Percentiles rank a stretch among this genome's conserved stretches.
These are phyloP conservation scores for Tauraco hartlaubi DNA, from an alignment of 2,797 vertebrate species.

Conservation along the genomic window DNA sequence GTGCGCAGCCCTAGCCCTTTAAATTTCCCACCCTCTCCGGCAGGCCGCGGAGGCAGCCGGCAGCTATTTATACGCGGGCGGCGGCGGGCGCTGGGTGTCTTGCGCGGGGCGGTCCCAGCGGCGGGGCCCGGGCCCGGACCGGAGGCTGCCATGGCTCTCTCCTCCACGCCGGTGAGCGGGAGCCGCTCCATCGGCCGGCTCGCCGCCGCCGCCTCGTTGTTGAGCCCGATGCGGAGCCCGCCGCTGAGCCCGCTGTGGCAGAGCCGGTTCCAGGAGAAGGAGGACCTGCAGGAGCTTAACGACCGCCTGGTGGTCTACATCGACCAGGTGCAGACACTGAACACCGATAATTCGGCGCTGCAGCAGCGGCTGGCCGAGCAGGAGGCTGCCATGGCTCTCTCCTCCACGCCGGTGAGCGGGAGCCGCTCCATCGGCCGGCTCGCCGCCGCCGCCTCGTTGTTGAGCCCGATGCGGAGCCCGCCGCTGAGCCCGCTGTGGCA, in stretches of 20 bases:
- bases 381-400: background rate
- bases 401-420: background rate
- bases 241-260: constrained; percentile 71
- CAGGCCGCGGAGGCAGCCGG: constrained; percentile 24
- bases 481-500: constrained; percentile 71
- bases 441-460: background rate
- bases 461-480: constrained; percentile 75
- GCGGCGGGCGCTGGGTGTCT: background rate
- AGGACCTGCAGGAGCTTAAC: constrained; percentile 84
- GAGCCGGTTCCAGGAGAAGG: constrained; percentile 83
- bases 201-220: background rate
- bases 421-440: background rate
- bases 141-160: background rate
- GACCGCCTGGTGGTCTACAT: constrained; percentile 79
- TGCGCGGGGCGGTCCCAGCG: background rate
- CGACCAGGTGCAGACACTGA: constrained; percentile 62
- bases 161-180: background rate
- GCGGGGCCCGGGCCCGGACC: background rate
- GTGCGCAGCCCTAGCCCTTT: constrained; percentile 12
- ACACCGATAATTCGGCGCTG: constrained; percentile 75
- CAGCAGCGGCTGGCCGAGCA: constrained; percentile 71
- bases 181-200: background rate
- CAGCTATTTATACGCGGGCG: constrained; percentile 58
- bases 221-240: constrained; percentile 75
- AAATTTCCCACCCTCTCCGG: background rate